phyloP scores from a whole-genome alignment of 2,797 vertebrate genomes.

The Brachymystax lenok region DNA sequence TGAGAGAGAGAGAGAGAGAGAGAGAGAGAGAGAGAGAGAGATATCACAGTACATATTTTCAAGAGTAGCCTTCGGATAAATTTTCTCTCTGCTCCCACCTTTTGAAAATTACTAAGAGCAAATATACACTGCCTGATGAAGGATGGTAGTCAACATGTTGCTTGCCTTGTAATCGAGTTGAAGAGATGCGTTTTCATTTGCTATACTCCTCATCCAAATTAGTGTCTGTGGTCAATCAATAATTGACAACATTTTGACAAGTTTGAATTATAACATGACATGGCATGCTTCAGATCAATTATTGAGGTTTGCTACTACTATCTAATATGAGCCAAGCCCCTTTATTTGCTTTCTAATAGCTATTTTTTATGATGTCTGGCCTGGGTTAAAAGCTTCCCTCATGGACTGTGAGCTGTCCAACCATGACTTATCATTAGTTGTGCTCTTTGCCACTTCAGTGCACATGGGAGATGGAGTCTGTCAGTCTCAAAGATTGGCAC shows the following conservation, averaged over 20 bases:
- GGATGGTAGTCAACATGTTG: too few relatives aligned
- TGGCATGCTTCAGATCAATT: too few relatives aligned
- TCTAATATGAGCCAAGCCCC: not conserved
- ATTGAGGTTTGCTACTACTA: not conserved
- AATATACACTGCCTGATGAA: too few relatives aligned
- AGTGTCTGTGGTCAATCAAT: too few relatives aligned
- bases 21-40: slow-evolving; percentile 20
- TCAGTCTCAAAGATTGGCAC: slow-evolving; percentile 40
- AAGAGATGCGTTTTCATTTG: too few relatives aligned
- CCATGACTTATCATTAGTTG: slow-evolving; percentile 49
- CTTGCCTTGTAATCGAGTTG: too few relatives aligned
- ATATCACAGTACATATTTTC: slow-evolving; percentile 9
- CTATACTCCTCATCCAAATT: too few relatives aligned
- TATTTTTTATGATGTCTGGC: slow-evolving; percentile 35
- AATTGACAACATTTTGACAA: too few relatives aligned
- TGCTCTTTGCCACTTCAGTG: slow-evolving; percentile 36
- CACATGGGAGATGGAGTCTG: slow-evolving; percentile 44
- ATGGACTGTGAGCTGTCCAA: slow-evolving; percentile 43
- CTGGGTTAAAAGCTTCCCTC: slow-evolving; percentile 40
- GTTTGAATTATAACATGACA: too few relatives aligned
- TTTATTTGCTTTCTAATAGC: slow-evolving; percentile 25
- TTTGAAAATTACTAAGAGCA: not conserved
- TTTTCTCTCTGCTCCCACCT: too few relatives aligned
- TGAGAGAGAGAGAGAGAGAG: slow-evolving; percentile 3
- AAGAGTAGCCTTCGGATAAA: too few relatives aligned